Evolutionary conservation across 2,113 vertebrate species (phyloP), one percentile per base, ranked within the genome.

Genomic region (Epinephelus moara): DNA sequence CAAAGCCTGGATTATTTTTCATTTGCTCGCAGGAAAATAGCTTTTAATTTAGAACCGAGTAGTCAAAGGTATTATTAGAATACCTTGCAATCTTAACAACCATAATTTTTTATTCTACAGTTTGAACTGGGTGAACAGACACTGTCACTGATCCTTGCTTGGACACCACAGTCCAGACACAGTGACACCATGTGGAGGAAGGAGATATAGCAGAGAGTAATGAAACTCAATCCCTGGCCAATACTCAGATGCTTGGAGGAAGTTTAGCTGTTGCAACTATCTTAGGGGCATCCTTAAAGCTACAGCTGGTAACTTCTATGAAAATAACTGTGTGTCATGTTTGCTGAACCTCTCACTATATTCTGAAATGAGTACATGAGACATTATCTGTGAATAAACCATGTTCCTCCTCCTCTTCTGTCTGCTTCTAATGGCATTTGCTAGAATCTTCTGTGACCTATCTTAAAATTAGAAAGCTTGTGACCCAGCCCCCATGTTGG

Each of bases 171-270:
- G 42, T 30, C 74, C 68, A 27, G 61, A 21, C 69, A 89, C 81
- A 92, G 89, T 69, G 92, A 90, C 92, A 87, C 80, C 19, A 2
- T 88, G 88, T 90, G 91, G 92, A 81, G 40, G 73, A 62, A 79
- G 77, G 18, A 63, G 37, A 80, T 66, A 91, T 17, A 55, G 75
- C 88, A 89, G 62, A 2, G 12, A 52, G 23, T 27, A 3, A 63
- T 21, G 14, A n/a, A 61, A 61, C 33, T 66, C 2, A 47, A 33
- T 66, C 23, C 37, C 12, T 47, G 19, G 17, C 37, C 0, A 6
- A 30, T 40, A 15, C 10, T 71, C 27, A 30, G 60, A 14, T 45
- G 42, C 17, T 47, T 14, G 9, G 4, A 40, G 2, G 47, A 60
- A 17, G 30, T 63, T 17, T 11, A 37, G 50, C 13, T 53, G 6